Evolutionary conservation across 92 coral and sea anemone genomes (phyloP).

Genomic region (Zoanthus sansibaricus): DNA sequence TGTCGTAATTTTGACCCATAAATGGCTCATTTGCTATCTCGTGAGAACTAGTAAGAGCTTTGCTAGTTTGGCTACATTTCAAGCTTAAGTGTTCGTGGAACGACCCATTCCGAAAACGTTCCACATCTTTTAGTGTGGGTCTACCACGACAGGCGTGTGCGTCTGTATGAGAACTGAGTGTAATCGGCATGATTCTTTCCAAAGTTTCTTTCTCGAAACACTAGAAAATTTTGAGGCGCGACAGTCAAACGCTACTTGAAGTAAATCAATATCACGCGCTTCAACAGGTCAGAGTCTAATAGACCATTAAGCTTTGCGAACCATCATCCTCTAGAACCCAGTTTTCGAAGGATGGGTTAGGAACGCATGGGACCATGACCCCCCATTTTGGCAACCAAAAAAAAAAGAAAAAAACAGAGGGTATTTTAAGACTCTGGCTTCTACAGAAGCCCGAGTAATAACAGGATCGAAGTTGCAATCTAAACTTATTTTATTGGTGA

Average conservation of each 20-base stretch:
- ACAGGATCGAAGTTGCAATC: too few relatives aligned
- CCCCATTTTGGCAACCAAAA: too few relatives aligned
- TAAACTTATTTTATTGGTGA: too few relatives aligned
- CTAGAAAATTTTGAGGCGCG: constrained; percentile 1
- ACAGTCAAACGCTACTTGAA: neutral
- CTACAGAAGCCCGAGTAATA: too few relatives aligned
- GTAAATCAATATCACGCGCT: neutral
- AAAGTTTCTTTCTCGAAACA: constrained; percentile 16
- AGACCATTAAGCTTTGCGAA: neutral
- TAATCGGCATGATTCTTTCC: constrained; percentile 6
- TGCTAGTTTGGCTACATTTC: constrained; percentile 25
- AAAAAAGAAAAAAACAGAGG: too few relatives aligned
- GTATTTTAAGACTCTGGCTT: too few relatives aligned
- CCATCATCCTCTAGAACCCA: neutral
- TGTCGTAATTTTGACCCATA: constrained; percentile 52
- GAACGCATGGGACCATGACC: too few relatives aligned
- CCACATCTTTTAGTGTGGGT: too few relatives aligned
- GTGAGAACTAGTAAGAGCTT: constrained; percentile 4
- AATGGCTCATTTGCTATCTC: constrained; percentile 50
- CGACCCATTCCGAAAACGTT: neutral
- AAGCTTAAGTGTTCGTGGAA: constrained; percentile 5
- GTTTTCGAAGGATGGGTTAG: too few relatives aligned
- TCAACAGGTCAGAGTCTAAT: too few relatives aligned
- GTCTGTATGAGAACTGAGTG: constrained; percentile 16
- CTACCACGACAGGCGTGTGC: neutral